phyloP scores from a whole-genome alignment of 2,888 invertebrate genomes.

The Drosophila cracens region DNA sequence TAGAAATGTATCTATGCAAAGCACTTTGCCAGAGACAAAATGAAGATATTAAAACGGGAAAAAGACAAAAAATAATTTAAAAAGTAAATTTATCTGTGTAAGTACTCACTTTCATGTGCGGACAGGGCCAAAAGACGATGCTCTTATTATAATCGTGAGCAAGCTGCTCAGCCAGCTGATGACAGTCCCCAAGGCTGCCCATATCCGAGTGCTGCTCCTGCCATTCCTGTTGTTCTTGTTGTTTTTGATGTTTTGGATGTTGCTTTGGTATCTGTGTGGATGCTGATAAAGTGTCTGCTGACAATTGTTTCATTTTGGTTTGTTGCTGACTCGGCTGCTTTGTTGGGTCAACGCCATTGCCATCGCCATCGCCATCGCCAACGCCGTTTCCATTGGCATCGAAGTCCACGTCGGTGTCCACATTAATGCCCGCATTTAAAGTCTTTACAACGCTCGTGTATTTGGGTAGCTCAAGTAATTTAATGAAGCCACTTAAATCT shows the following conservation, averaged over 20 bases:
- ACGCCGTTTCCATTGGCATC: constrained; percentile 10
- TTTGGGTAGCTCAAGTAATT: constrained; percentile 83
- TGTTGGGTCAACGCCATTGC: constrained; percentile 66
- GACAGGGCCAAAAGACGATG: constrained; percentile 84
- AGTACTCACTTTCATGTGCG: constrained; percentile 84
- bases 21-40: background rate
- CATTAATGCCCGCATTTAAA: constrained; percentile 82
- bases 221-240: constrained; percentile 9
- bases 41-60: background rate
- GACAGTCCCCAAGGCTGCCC: constrained; percentile 80
- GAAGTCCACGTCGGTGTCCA: constrained; percentile 63
- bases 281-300: constrained; percentile 55
- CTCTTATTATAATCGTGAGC: constrained; percentile 83
- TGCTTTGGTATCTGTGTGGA: constrained; percentile 31
- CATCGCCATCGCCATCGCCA: background rate
- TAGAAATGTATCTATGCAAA: background rate
- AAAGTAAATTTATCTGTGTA: background rate
- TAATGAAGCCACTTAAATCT: constrained; percentile 85
- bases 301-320: constrained; percentile 56
- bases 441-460: constrained; percentile 84
- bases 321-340: constrained; percentile 69
- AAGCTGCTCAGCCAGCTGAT: constrained; percentile 83
- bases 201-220: constrained; percentile 22
- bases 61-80: background rate
- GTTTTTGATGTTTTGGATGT: constrained; percentile 22